Evolutionary conservation across 2,888 invertebrate species (phyloP).

Genomic region (Resseliella maxima): DNA sequence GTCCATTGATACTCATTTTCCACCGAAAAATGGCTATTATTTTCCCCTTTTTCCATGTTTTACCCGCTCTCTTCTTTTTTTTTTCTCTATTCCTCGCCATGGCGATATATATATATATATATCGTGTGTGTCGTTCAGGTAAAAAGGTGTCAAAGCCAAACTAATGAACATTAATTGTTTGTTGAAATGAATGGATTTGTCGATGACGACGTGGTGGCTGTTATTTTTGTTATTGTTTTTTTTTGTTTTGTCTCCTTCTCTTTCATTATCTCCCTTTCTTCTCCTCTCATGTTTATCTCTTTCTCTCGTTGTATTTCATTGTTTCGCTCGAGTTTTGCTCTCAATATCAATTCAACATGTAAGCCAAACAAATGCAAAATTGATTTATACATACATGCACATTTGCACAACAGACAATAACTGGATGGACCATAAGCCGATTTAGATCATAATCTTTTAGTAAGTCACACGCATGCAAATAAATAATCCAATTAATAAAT

Average conservation of each 20-base stretch:
- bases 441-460: conserved; percentile 24
- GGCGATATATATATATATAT: too few species aligned
- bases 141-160: conserved; percentile 1
- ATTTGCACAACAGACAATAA: not conserved
- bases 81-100: not conserved
- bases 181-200: conserved; percentile 34
- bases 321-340: too few species aligned
- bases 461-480: conserved; percentile 28
- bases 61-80: not conserved
- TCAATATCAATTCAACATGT: not conserved
- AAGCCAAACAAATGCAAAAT: not conserved
- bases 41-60: not conserved
- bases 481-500: conserved; percentile 31
- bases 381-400: not conserved
- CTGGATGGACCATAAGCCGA: not conserved
- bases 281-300: too few species aligned
- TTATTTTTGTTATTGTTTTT: too few species aligned
- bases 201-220: not conserved
- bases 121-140: not conserved
- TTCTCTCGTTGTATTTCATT: too few species aligned
- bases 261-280: not conserved
- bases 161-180: conserved; percentile 27
- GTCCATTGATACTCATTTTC: not conserved
- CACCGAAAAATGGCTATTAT: not conserved
- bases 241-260: not conserved